Base-by-base conservation (phyloP, 1,140 invertebrate genomes). In the Helicorthomorpha holstii region DNA sequence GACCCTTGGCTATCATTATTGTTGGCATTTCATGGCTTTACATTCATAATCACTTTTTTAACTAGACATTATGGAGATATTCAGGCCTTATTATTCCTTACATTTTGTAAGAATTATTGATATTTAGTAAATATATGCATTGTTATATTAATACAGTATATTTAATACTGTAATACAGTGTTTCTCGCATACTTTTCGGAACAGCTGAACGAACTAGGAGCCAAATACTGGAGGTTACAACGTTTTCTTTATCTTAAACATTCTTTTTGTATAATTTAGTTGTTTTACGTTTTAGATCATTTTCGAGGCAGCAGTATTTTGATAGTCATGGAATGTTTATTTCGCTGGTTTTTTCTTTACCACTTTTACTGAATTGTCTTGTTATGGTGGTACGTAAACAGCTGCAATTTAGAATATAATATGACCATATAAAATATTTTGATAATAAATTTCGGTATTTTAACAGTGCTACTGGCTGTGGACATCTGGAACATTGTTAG, bases 311-410 rank as follows among this genome's bases (percentile, higher is more conserved):
- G 59, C 87, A 92, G 63, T 92, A 92, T 67, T 93, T 93, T 68
- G 89, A 93, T 66, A 85, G 81, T 57, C 85, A 85, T 68, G 88
- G 89, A 34, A 70, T 92, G 52, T 93, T 93, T 65, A 90, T 92
- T 73, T 92, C 87, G 12, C 73, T 90, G 19, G 82, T 92, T 14
- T 90, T 90, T 67, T 91, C 86, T 7, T 79, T 86, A 60, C 89
- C 89, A 43, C 82, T 92, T 59, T 71, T 93, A 52, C 73, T 91
- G 24, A 91, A 90, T 66, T 91, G 86, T 63, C 85, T 91, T 77
- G 75, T 91, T 55, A 83, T 92, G 77, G 83, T 93, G 75, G 88
- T 93, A 75, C 81, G 84, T 81, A 61, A 27, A 54, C 19, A 42
- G 16, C 41, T 48, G 0, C 0, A 25, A 21, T 21, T 58, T 43